Conservation (phyloP, 2,888 invertebrate species). For the Patella depressa region DNA sequence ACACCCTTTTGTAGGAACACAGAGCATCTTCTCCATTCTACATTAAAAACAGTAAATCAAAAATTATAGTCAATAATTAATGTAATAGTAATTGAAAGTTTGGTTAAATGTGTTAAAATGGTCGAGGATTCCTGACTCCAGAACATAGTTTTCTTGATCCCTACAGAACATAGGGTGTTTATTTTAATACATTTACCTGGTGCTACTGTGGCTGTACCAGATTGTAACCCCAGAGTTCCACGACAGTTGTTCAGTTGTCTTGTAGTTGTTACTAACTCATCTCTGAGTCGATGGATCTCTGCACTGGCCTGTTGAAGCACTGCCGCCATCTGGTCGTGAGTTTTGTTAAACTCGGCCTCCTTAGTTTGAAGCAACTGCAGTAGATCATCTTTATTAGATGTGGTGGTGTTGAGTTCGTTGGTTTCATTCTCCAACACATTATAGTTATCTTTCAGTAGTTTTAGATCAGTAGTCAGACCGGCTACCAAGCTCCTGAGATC, state of each 20-base stretch:
- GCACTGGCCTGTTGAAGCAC: conserved; percentile 14
- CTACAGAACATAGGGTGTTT: too few relatives aligned
- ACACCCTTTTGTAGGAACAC: too few relatives aligned
- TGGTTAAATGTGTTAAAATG: too few relatives aligned
- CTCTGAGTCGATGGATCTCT: conserved; percentile 22
- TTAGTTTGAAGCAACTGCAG: conserved; percentile 34
- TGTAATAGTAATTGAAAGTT: too few relatives aligned
- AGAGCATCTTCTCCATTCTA: too few relatives aligned
- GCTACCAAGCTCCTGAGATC: conserved; percentile 43
- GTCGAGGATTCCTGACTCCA: not conserved
- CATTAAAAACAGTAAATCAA: too few relatives aligned
- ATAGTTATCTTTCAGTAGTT: conserved; percentile 31
- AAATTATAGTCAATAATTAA: too few relatives aligned
- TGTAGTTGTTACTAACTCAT: conserved; percentile 14
- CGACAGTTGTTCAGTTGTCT: conserved; percentile 24
- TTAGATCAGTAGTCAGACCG: conserved; percentile 33
- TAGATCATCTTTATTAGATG: conserved; percentile 30
- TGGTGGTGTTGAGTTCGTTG: not conserved
- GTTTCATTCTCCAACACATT: conserved; percentile 1
- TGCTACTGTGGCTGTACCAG: not conserved
- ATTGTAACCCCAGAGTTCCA: conserved; percentile 21
- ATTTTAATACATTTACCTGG: not conserved
- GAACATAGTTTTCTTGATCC: not conserved
- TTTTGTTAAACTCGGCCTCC: conserved; percentile 42
- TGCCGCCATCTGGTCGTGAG: conserved; percentile 29